These are phyloP conservation scores for Hymenopus coronatus DNA, from an alignment of 2,888 invertebrate genomes.

Conservation along the genomic window DNA sequence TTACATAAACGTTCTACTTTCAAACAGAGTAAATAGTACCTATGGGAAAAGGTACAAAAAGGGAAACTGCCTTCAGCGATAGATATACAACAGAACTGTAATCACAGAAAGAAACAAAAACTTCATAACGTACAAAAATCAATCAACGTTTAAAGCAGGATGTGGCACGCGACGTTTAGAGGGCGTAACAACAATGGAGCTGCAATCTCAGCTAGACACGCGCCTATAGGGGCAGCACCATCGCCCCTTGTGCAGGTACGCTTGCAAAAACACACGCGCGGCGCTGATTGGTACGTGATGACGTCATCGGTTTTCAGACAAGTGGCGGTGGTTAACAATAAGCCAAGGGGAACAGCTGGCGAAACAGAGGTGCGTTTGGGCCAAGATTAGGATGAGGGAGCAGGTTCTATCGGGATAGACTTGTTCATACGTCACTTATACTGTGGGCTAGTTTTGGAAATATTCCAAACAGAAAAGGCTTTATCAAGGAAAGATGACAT, in stretches of 20 bases:
- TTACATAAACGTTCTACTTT: too few species aligned
- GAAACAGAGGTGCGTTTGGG: background rate
- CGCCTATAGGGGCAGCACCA: background rate
- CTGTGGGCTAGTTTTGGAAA: too few species aligned
- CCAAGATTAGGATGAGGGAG: background rate
- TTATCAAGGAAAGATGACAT: too few species aligned
- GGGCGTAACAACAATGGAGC: background rate
- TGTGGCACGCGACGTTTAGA: background rate
- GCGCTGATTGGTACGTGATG: background rate
- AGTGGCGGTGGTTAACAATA: background rate
- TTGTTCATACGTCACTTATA: too few species aligned
- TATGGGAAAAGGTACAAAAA: background rate
- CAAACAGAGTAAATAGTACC: background rate
- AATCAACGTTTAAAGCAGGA: background rate
- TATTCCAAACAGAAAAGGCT: too few species aligned
- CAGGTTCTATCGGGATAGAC: too few species aligned
- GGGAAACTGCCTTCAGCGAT: background rate
- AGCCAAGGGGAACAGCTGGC: background rate
- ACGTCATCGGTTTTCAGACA: background rate
- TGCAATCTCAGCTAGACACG: slow-evolving; percentile 16
- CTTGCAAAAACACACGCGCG: background rate
- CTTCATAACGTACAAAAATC: background rate
- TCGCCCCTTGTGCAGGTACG: background rate
- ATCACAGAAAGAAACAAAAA: background rate
- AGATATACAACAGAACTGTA: background rate